Conservation (phyloP, 2,888 invertebrate species). For the Limnephilus lunatus region DNA sequence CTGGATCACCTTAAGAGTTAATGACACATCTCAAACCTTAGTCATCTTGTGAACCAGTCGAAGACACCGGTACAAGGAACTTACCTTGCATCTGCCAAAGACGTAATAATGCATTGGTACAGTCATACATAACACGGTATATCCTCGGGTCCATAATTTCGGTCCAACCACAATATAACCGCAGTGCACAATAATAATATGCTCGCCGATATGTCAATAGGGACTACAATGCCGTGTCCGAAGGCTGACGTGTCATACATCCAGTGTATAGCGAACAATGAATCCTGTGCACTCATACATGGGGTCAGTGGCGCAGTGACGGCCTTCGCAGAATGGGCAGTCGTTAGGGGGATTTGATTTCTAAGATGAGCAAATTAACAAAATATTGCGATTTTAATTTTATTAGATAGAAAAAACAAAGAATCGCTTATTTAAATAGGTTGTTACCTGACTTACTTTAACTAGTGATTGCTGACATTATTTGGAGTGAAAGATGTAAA, state of each 20-base stretch:
- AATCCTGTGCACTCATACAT: not conserved
- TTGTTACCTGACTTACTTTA: too few species aligned
- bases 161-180: conserved; percentile 33
- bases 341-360: not conserved
- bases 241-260: conserved; percentile 37
- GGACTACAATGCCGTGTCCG: conserved; percentile 45
- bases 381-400: not conserved
- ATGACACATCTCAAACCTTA: not conserved
- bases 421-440: too few species aligned
- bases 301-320: not conserved
- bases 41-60: not conserved
- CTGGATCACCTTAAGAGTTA: too few species aligned
- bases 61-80: conserved; percentile 11
- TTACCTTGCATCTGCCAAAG: not conserved
- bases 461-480: too few species aligned
- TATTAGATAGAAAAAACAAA: too few species aligned
- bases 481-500: too few species aligned
- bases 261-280: conserved; percentile 24
- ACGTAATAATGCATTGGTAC: not conserved
- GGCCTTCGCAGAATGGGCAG: not conserved
- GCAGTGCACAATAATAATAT: conserved; percentile 39
- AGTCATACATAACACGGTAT: not conserved
- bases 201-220: conserved; percentile 43
- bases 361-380: not conserved
- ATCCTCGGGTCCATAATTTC: conserved; percentile 20